Evolutionary conservation across 2,797 vertebrate species (phyloP).

Genomic region (Melanotaenia boesemani): DNA sequence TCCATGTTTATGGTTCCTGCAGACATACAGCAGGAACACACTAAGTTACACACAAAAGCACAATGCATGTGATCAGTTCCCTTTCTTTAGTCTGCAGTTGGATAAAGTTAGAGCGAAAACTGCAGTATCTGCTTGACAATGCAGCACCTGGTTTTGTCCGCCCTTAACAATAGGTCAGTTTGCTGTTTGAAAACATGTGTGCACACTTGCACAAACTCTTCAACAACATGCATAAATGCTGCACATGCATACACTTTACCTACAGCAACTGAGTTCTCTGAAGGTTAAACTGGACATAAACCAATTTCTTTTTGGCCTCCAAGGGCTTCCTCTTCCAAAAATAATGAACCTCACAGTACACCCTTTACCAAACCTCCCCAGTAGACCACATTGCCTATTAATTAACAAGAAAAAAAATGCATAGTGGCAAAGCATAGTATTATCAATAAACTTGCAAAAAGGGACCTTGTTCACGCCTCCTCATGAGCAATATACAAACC

Average conservation of each 20-base stretch:
- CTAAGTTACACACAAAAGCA: conserved; percentile 18
- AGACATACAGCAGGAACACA: conserved; percentile 50
- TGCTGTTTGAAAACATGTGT: conserved; percentile 36
- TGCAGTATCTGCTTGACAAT: conserved; percentile 57
- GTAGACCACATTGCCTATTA: conserved; percentile 78
- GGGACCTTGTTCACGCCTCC: conserved; percentile 40
- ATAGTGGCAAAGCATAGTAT: conserved; percentile 74
- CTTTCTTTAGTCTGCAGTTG: conserved; percentile 42
- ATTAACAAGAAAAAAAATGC: conserved; percentile 77
- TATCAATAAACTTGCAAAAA: conserved; percentile 69
- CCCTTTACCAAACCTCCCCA: conserved; percentile 77
- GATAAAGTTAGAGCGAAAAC: conserved; percentile 44
- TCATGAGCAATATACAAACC: conserved; percentile 18
- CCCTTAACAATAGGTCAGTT: conserved; percentile 39
- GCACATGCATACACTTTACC: conserved; percentile 43
- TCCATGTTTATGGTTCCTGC: conserved; percentile 73
- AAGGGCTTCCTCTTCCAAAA: conserved; percentile 60
- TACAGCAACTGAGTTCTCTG: conserved; percentile 69
- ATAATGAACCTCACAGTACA: conserved; percentile 79
- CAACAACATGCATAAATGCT: conserved; percentile 42
- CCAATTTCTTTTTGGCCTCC: conserved; percentile 72
- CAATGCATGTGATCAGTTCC: conserved; percentile 44
- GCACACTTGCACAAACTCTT: conserved; percentile 44
- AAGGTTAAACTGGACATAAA: conserved; percentile 82
- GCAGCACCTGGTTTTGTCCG: conserved; percentile 34